Evolutionary conservation across 2,888 invertebrate species (phyloP).

Genomic region (Cancer borealis): DNA sequence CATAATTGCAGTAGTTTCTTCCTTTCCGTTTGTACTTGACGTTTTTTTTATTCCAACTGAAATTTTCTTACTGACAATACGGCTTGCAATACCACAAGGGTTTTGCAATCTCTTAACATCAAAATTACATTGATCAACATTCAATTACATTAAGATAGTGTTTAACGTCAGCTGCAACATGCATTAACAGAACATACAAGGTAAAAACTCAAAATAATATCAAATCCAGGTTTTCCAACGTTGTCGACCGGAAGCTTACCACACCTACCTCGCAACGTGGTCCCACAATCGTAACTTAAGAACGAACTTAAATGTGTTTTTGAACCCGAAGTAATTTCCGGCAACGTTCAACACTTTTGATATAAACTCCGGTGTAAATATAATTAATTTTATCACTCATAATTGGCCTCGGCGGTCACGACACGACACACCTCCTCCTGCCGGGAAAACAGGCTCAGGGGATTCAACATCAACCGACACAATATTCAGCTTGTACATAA

Average conservation of each 20-base stretch:
- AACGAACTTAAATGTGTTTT: neutral
- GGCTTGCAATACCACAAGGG: neutral
- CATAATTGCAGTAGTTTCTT: neutral
- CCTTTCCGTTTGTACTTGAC: neutral
- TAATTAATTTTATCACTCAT: neutral
- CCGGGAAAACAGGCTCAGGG: neutral
- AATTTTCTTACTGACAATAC: neutral
- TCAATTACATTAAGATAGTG: neutral
- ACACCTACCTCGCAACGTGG: neutral
- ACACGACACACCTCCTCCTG: neutral
- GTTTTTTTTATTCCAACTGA: neutral
- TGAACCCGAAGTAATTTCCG: neutral
- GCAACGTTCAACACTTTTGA: neutral
- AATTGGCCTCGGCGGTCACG: neutral
- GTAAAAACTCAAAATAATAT: neutral
- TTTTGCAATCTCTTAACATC: neutral
- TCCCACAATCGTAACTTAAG: neutral
- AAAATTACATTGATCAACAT: neutral
- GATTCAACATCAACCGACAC: neutral
- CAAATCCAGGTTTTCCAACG: neutral
- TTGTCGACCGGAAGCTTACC: neutral
- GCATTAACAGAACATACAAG: neutral
- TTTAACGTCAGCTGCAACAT: constrained; percentile 8
- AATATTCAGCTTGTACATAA: neutral
- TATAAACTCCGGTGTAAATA: neutral